Evolutionary conservation across 2,113 vertebrate species (phyloP).

Genomic region (Alces alces): DNA sequence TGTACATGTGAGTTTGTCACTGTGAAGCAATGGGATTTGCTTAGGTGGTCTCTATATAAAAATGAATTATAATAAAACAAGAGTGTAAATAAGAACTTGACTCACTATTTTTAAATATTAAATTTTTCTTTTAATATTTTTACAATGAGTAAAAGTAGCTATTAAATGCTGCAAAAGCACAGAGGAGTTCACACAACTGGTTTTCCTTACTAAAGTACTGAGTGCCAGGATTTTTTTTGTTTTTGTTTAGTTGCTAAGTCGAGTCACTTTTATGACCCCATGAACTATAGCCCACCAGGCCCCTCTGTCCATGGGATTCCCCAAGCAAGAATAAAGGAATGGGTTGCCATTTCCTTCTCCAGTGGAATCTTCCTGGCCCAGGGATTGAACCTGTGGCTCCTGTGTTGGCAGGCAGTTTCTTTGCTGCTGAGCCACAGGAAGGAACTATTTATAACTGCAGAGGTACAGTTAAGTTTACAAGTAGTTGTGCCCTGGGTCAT

Average conservation of each 20-base stretch:
- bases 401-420: background rate
- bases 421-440: background rate
- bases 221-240: background rate
- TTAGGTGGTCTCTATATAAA: background rate
- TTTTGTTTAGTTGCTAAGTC: background rate
- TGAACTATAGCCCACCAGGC: background rate
- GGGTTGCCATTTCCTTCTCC: background rate
- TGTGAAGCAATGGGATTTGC: background rate
- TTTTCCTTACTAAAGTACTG: background rate
- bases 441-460: background rate
- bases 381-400: background rate
- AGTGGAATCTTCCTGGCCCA: accelerated
- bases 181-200: background rate
- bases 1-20: background rate
- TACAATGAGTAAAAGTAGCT: background rate
- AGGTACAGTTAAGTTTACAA: background rate
- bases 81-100: background rate
- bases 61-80: background rate
- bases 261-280: background rate
- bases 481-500: background rate
- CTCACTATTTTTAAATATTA: background rate
- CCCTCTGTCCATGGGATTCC: background rate
- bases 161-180: background rate
- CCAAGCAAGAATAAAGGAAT: background rate
- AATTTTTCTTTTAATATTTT: background rate